A percentile compares a stretch with the other conserved stretches of the same genome.
Evolutionary conservation across 2,888 invertebrate genomes (phyloP).

Genomic region (Eueremaeus valkanovi): DNA sequence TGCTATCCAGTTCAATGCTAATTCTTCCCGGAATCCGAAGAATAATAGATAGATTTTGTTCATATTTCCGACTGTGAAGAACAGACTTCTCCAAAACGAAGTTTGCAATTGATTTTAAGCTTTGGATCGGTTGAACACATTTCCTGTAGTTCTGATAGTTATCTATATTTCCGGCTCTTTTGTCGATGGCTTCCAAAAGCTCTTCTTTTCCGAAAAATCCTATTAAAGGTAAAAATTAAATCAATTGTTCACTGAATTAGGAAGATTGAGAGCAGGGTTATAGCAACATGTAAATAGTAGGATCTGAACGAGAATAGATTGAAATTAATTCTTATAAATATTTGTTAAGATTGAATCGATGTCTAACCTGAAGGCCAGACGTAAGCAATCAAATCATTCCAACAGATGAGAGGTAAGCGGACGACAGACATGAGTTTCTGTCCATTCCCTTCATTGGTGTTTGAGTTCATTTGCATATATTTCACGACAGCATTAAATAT

Average conservation of each 20-base stretch:
- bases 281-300: background rate
- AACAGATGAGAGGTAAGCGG: conserved; percentile 7
- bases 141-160: background rate
- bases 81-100: background rate
- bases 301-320: background rate
- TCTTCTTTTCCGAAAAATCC: background rate
- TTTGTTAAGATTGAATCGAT: background rate
- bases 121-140: background rate
- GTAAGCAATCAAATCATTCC: conserved; percentile 25
- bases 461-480: conserved; percentile 2
- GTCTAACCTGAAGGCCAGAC: conserved; percentile 18
- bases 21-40: background rate
- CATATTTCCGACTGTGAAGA: background rate
- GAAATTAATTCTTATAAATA: background rate
- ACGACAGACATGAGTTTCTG: background rate
- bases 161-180: background rate
- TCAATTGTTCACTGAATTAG: background rate
- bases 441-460: background rate
- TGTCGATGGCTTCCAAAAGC: background rate
- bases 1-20: background rate
- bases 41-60: background rate
- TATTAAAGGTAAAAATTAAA: background rate
- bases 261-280: background rate
- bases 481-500: conserved; percentile 8
- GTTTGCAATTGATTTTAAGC: background rate